A percentile compares a stretch with the other conserved stretches of the same genome.
These are phyloP conservation scores for Tenthredo livida DNA, from an alignment of 2,888 invertebrate species.

Conservation along the genomic window DNA sequence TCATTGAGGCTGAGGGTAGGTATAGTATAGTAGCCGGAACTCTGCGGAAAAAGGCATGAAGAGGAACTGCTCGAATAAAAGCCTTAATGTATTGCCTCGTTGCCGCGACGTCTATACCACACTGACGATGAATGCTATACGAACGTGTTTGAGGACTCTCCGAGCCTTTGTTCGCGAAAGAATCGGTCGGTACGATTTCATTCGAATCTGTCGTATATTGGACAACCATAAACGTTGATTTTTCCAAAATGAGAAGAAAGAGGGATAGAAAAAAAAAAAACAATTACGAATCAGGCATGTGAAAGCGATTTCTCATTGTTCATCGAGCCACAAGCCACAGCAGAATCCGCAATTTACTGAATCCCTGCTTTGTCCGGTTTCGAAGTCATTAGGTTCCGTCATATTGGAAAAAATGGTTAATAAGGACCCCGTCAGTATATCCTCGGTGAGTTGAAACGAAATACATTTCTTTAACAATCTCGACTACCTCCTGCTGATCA, in stretches of 20 bases:
- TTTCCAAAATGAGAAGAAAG: not conserved
- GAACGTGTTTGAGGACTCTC: constrained; percentile 30
- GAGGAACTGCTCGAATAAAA: constrained; percentile 39
- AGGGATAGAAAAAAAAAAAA: not conserved
- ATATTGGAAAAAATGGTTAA: not conserved
- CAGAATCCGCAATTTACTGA: not conserved
- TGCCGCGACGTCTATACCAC: not conserved
- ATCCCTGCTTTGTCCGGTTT: not conserved
- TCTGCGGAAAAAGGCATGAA: constrained; percentile 31
- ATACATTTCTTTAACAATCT: constrained; percentile 31
- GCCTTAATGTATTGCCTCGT: constrained; percentile 40
- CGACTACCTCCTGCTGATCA: not conserved
- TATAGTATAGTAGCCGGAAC: not conserved
- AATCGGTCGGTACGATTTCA: not conserved
- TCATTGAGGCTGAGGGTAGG: constrained; percentile 1
- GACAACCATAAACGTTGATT: not conserved
- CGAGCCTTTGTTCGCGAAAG: not conserved
- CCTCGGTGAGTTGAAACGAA: not conserved
- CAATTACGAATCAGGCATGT: not conserved
- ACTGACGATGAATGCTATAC: not conserved
- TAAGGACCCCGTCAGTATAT: not conserved
- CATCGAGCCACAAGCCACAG: not conserved
- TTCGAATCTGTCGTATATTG: constrained; percentile 4
- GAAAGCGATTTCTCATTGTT: constrained; percentile 5
- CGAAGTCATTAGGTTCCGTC: not conserved